Conservation (phyloP, 1,140 invertebrate genomes). For the Drosophila trapezifrons region DNA sequence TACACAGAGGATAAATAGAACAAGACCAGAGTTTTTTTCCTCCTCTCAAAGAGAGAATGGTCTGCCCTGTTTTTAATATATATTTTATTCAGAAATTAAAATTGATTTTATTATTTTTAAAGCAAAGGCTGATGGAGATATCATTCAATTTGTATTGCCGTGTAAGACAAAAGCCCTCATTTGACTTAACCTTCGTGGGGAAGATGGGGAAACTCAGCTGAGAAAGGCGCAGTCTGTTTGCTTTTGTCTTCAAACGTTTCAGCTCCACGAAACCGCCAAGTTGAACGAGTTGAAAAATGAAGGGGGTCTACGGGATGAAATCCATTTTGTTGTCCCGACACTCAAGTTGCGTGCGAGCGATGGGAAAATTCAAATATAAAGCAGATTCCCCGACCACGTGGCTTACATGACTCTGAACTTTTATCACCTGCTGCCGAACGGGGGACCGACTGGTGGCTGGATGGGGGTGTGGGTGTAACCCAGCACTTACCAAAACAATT, state of each 20-base stretch:
- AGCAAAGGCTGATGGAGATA: not conserved
- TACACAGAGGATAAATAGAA: not conserved
- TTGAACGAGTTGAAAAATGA: constrained; percentile 53
- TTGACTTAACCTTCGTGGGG: not conserved
- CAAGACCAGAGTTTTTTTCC: too few species aligned
- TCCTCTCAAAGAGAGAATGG: too few species aligned
- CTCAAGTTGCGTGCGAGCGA: constrained; percentile 31
- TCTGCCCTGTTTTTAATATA: not conserved
- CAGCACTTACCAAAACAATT: constrained; percentile 61
- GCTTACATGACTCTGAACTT: constrained; percentile 70
- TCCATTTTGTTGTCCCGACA: constrained; percentile 43
- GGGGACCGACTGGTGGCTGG: constrained; percentile 9
- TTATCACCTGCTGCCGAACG: constrained; percentile 60
- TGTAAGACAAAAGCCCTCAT: constrained; percentile 30
- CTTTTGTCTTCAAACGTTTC: constrained; percentile 56
- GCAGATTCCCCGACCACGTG: constrained; percentile 52
- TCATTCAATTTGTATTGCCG: constrained; percentile 1
- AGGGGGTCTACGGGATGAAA: constrained; percentile 38
- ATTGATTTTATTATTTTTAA: too few species aligned
- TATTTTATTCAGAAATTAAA: not conserved
- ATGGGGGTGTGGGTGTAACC: constrained; percentile 35
- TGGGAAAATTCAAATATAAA: constrained; percentile 39
- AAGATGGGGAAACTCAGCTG: not conserved
- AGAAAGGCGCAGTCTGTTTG: constrained; percentile 73
- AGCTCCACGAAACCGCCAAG: constrained; percentile 43